These are phyloP conservation scores for Falco punctatus DNA, from an alignment of 2,113 vertebrate species.

Conservation along the genomic window DNA sequence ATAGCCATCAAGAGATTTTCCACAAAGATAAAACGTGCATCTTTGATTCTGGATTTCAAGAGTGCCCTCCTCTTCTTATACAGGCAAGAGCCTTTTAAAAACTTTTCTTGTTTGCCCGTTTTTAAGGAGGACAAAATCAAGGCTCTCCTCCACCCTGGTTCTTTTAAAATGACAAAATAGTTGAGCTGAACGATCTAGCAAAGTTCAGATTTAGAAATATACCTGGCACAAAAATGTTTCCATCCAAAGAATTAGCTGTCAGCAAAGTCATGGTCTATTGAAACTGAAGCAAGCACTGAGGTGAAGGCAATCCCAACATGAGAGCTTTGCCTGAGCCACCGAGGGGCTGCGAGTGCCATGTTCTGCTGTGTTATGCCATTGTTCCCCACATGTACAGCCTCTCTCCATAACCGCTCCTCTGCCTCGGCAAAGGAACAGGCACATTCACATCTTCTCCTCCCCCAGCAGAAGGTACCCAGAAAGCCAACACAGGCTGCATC, in stretches of 20 bases:
- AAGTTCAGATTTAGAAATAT: neutral
- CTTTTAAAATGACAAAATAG: neutral
- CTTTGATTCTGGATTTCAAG: neutral
- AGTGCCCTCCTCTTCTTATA: neutral
- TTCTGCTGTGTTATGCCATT: neutral
- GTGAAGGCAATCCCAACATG: neutral
- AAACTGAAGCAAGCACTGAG: neutral
- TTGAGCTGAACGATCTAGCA: neutral
- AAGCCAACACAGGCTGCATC: accelerated
- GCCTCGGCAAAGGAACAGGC: neutral
- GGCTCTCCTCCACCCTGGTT: neutral
- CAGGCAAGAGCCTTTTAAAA: neutral
- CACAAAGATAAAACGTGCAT: neutral
- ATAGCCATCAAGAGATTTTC: neutral
- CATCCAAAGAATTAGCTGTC: neutral
- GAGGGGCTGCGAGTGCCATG: neutral
- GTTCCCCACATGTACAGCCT: accelerated
- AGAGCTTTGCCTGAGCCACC: neutral
- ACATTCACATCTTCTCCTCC: neutral
- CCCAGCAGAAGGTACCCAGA: neutral
- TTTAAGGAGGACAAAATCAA: neutral
- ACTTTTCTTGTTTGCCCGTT: neutral
- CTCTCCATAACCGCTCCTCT: neutral
- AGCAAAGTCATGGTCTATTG: neutral
- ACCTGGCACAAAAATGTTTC: neutral